Conservation (phyloP, 53 echinoderm and acorn worm genomes). For the Holothuria leucospilota region DNA sequence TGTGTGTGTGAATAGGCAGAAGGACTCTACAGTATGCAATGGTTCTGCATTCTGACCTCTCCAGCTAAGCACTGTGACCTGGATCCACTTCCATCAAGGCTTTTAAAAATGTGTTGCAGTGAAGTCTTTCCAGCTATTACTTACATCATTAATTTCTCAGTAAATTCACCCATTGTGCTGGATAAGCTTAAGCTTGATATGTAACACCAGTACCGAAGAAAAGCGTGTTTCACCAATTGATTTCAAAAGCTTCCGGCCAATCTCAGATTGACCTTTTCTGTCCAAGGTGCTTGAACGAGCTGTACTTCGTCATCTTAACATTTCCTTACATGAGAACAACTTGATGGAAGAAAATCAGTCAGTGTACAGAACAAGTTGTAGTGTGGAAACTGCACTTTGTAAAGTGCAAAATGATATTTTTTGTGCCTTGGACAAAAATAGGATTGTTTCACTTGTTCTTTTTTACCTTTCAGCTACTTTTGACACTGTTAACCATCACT, state of each 20-base stretch:
- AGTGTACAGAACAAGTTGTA: background rate
- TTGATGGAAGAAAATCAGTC: background rate
- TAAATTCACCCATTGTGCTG: no score
- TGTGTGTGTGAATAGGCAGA: no score
- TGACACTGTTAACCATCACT: background rate
- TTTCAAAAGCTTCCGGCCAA: no score
- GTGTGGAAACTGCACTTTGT: background rate
- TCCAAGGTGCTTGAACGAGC: background rate
- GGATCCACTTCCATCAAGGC: background rate
- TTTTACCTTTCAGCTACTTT: background rate
- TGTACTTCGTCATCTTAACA: background rate
- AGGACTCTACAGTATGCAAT: no score
- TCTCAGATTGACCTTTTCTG: background rate
- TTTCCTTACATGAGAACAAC: background rate
- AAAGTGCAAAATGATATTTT: no score
- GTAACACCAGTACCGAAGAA: no score
- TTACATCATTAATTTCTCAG: no score
- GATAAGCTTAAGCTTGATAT: no score
- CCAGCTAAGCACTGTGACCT: background rate
- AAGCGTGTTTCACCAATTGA: no score
- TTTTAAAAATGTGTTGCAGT: no score
- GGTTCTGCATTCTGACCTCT: background rate
- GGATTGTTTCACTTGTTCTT: background rate
- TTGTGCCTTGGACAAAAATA: background rate
- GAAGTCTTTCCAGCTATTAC: no score